Percentiles rank a stretch among this genome's conserved stretches.
phyloP scores from a whole-genome alignment of 2,888 invertebrate genomes.

The Loripinus fragilis region DNA sequence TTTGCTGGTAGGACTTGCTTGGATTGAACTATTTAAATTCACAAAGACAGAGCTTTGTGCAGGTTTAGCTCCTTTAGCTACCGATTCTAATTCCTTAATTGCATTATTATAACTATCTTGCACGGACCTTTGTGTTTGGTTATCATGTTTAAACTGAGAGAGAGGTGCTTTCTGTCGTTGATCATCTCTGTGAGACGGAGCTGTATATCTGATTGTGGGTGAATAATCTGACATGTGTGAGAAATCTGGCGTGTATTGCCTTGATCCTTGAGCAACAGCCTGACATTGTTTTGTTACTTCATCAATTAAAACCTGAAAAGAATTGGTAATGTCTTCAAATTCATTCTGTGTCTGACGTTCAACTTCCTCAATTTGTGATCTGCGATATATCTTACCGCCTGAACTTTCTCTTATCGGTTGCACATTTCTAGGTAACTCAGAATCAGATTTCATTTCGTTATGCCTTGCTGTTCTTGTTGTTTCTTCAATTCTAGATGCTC shows the following conservation, averaged over 20 bases:
- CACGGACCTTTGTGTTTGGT: constrained; percentile 39
- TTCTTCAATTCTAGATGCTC: constrained; percentile 58
- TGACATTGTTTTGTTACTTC: constrained; percentile 66
- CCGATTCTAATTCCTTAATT: constrained; percentile 56
- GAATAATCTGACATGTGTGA: neutral
- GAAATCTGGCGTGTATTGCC: neutral
- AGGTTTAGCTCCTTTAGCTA: constrained; percentile 41
- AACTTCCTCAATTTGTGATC: constrained; percentile 60
- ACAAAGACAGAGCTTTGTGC: constrained; percentile 43
- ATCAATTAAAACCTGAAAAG: constrained; percentile 75
- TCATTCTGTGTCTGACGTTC: constrained; percentile 74
- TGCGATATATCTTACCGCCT: constrained; percentile 33
- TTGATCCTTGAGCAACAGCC: constrained; percentile 45
- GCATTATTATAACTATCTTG: constrained; percentile 57
- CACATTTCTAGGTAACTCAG: neutral
- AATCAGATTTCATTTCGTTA: neutral
- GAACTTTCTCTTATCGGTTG: constrained; percentile 3
- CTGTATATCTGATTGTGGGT: constrained; percentile 1
- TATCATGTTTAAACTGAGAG: constrained; percentile 34
- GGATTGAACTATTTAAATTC: constrained; percentile 42
- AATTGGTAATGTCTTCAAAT: constrained; percentile 75
- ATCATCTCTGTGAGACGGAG: constrained; percentile 43
- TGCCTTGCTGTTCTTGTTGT: constrained; percentile 15
- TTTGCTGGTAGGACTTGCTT: neutral
- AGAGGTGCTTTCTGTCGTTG: constrained; percentile 42